Percentiles rank a stretch among this genome's conserved stretches.
phyloP scores from a whole-genome alignment of 2,797 vertebrate genomes.

The Psittacula echo region DNA sequence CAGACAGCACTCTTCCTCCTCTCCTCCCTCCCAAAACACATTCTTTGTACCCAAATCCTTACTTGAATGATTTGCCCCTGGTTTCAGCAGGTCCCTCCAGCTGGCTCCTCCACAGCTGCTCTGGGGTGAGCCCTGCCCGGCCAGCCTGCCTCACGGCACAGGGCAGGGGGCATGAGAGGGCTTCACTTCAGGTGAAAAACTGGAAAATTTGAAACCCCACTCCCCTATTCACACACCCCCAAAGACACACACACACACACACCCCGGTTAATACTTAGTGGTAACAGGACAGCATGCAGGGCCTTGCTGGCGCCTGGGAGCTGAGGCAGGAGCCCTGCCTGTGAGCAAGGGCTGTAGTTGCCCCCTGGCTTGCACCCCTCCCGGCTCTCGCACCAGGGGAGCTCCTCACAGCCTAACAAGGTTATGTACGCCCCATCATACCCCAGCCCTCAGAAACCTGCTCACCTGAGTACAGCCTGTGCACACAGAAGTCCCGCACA shows the following conservation, averaged over 20 bases:
- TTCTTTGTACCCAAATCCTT: neutral
- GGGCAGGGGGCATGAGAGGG: neutral
- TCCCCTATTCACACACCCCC: rapidly evolving
- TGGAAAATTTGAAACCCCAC: neutral
- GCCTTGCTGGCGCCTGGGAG: neutral
- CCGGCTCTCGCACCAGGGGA: rapidly evolving
- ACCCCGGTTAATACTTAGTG: rapidly evolving
- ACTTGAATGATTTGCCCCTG: neutral
- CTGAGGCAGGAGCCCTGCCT: neutral
- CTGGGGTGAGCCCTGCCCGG: rapidly evolving
- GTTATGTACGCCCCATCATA: neutral
- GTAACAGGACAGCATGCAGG: neutral
- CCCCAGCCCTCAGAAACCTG: rapidly evolving
- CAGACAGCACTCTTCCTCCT: neutral
- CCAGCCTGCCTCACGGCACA: neutral
- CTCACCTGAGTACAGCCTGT: neutral
- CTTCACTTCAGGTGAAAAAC: neutral
- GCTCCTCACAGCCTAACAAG: neutral
- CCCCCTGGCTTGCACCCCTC: rapidly evolving
- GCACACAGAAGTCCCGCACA: rapidly evolving
- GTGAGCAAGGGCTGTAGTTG: neutral
- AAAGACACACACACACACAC: neutral
- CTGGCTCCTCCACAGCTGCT: too few relatives aligned
- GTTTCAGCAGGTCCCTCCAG: neutral
- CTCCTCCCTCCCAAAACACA: neutral